Evolutionary conservation across 2,113 vertebrate species (phyloP).

Genomic region (Spilogale gracilis): DNA sequence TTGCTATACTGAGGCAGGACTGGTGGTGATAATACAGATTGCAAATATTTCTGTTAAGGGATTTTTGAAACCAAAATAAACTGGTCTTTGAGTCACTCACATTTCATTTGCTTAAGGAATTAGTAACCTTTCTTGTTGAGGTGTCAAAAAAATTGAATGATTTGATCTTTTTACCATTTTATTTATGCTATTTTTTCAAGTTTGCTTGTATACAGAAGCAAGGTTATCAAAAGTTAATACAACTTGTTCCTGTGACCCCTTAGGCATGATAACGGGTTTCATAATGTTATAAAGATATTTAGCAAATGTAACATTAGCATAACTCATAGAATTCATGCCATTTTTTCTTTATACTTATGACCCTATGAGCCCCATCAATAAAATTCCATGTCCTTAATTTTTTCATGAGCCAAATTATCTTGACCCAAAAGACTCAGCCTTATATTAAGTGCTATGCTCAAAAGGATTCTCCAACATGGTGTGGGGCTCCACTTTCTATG

Average conservation of each 20-base stretch:
- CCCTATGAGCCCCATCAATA: neutral
- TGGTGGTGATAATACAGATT: neutral
- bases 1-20: neutral
- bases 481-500: neutral
- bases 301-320: neutral
- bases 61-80: constrained; percentile 31
- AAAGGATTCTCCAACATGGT: neutral
- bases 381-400: neutral
- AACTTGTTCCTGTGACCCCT: neutral
- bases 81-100: neutral
- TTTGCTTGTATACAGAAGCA: neutral
- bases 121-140: neutral
- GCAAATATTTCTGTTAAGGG: neutral
- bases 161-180: neutral
- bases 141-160: neutral
- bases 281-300: neutral
- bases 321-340: neutral
- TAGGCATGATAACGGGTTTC: neutral
- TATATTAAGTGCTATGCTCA: neutral
- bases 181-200: neutral
- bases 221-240: constrained; percentile 44
- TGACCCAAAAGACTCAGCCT: neutral
- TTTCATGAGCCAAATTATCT: neutral
- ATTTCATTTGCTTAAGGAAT: neutral
- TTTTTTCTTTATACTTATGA: neutral